Evolutionary conservation across 1,140 invertebrate genomes (phyloP).

Genomic region (Heliothis subflexa): DNA sequence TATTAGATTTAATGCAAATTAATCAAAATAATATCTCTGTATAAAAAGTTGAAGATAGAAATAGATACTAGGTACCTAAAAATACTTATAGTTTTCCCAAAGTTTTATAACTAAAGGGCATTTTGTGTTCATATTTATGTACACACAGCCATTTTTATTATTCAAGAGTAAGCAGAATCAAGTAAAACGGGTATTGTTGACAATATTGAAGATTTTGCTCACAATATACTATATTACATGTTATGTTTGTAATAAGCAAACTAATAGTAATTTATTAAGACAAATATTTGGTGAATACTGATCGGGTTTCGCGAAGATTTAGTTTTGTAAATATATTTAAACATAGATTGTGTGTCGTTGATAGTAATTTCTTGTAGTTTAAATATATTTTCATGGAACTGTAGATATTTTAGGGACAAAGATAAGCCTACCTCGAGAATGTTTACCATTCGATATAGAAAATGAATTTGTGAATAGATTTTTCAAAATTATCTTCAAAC

Average conservation of each 20-base stretch:
- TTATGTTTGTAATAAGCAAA: slow-evolving; percentile 8
- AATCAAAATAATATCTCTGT: too few relatives aligned
- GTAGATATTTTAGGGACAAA: too few relatives aligned
- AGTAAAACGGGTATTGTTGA: not conserved
- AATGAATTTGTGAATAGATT: too few relatives aligned
- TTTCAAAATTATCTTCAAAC: not conserved
- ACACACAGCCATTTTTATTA: not conserved
- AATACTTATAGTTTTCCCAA: not conserved
- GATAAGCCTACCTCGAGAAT: too few relatives aligned
- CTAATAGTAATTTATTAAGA: slow-evolving; percentile 23
- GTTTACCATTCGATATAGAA: too few relatives aligned
- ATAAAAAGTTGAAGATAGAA: not conserved
- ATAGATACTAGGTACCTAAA: not conserved
- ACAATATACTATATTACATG: not conserved
- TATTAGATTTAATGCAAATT: too few relatives aligned
- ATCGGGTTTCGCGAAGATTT: not conserved
- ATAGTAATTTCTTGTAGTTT: too few relatives aligned
- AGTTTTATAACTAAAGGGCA: not conserved
- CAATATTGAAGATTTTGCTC: slow-evolving; percentile 16
- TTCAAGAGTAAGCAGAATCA: slow-evolving; percentile 12
- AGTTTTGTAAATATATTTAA: too few relatives aligned
- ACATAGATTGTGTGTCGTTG: too few relatives aligned
- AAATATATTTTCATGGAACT: too few relatives aligned
- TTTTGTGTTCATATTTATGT: not conserved
- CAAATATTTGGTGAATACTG: slow-evolving; percentile 13